These are phyloP conservation scores for Gari tellinella DNA, from an alignment of 2,888 invertebrate species.

Conservation along the genomic window DNA sequence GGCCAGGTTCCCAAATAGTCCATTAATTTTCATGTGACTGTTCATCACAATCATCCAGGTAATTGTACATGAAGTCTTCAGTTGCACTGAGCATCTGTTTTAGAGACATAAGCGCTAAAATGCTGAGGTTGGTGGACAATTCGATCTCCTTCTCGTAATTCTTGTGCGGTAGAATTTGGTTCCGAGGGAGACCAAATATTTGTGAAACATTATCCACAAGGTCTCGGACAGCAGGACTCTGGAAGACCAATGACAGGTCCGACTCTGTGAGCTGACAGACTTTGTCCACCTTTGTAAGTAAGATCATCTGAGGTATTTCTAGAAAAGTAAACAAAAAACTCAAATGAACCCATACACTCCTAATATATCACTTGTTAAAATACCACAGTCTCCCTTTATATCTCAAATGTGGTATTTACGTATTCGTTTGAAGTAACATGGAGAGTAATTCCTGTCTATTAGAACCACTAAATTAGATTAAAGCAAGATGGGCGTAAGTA, in stretches of 20 bases:
- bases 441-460: too few relatives aligned
- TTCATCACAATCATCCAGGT: not conserved
- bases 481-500: too few relatives aligned
- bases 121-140: conserved; percentile 38
- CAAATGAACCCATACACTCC: too few relatives aligned
- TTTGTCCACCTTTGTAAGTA: conserved; percentile 62
- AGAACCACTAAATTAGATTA: too few relatives aligned
- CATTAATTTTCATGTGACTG: too few relatives aligned
- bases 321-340: not conserved
- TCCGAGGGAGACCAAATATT: conserved; percentile 53
- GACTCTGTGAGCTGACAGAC: conserved; percentile 42
- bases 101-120: conserved; percentile 48
- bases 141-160: conserved; percentile 61
- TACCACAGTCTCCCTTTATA: too few relatives aligned
- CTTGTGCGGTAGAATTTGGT: conserved; percentile 54
- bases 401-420: too few relatives aligned
- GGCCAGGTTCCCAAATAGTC: too few relatives aligned
- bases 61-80: conserved; percentile 48
- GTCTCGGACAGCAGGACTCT: conserved; percentile 28
- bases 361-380: too few relatives aligned
- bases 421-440: too few relatives aligned
- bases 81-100: conserved; percentile 51
- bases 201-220: conserved; percentile 48
- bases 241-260: conserved; percentile 29
- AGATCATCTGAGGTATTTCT: conserved; percentile 20